Conservation (phyloP, 2,113 vertebrate genomes). For the Aegypius monachus region DNA sequence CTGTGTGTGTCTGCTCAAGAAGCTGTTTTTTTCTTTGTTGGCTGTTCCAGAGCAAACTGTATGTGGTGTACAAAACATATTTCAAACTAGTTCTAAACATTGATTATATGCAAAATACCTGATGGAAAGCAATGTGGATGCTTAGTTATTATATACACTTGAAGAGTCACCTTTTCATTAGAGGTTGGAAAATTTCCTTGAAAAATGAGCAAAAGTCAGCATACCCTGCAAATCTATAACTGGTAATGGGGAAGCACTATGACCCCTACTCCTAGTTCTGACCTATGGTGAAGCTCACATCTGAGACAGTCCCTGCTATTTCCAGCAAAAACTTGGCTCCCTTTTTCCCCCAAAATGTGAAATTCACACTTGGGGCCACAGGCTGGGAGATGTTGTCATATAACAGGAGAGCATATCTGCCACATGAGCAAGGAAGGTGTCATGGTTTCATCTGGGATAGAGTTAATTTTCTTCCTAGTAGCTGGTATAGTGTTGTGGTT, state of each 20-base stretch:
- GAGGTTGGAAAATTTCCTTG: background rate
- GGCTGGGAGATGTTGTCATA: too few species aligned
- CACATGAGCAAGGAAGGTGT: too few species aligned
- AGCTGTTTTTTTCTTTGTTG: background rate
- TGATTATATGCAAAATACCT: background rate
- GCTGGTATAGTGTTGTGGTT: too few species aligned
- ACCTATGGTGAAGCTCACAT: background rate
- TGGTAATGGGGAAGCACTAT: background rate
- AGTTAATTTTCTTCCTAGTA: too few species aligned
- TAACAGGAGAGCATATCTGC: too few species aligned
- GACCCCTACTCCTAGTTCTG: background rate
- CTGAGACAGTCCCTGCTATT: background rate
- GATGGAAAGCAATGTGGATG: background rate
- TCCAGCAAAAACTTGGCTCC: background rate
- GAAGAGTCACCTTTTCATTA: background rate
- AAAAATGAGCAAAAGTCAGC: background rate
- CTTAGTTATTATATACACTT: background rate
- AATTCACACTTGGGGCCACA: too few species aligned
- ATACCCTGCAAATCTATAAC: background rate
- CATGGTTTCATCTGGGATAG: too few species aligned
- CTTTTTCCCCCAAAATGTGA: too few species aligned
- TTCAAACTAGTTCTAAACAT: background rate
- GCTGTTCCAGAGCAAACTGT: background rate
- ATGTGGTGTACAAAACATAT: background rate
- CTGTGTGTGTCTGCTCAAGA: background rate